Conservation (phyloP, 92 coral and sea anemone species). For the Diadumene lineata region DNA sequence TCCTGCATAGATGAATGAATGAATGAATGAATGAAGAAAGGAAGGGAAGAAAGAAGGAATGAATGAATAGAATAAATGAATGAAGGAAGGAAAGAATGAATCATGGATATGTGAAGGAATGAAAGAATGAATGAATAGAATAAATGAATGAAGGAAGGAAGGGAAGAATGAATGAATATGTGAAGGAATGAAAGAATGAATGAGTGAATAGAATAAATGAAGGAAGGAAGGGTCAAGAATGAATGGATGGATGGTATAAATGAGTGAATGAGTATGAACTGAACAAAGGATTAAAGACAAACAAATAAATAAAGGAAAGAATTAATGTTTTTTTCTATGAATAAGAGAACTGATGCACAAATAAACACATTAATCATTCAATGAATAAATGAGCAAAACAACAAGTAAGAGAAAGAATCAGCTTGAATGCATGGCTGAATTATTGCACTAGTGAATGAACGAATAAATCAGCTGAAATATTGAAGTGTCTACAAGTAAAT, state of each 20-base stretch:
- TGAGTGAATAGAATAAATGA: background rate
- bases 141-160: background rate
- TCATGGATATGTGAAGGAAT: background rate
- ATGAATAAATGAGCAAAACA: background rate
- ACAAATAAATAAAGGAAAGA: background rate
- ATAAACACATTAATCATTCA: background rate
- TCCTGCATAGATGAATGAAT: constrained; percentile 32
- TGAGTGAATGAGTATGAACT: background rate
- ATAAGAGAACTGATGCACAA: background rate
- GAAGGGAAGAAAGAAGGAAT: background rate
- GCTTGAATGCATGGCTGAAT: too few species aligned
- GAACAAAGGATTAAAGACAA: background rate
- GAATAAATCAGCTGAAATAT: background rate
- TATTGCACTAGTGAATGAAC: background rate
- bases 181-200: background rate
- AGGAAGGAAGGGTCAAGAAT: too few species aligned
- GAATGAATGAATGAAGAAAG: background rate
- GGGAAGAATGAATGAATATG: background rate
- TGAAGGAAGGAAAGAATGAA: background rate
- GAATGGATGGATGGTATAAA: background rate
- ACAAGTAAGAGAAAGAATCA: too few species aligned
- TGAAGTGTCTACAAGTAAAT: background rate
- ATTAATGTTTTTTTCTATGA: too few species aligned
- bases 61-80: background rate
- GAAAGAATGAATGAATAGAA: background rate